These are phyloP conservation scores for Flexamia atlantica DNA, from an alignment of 2,888 invertebrate genomes.

Conservation along the genomic window DNA sequence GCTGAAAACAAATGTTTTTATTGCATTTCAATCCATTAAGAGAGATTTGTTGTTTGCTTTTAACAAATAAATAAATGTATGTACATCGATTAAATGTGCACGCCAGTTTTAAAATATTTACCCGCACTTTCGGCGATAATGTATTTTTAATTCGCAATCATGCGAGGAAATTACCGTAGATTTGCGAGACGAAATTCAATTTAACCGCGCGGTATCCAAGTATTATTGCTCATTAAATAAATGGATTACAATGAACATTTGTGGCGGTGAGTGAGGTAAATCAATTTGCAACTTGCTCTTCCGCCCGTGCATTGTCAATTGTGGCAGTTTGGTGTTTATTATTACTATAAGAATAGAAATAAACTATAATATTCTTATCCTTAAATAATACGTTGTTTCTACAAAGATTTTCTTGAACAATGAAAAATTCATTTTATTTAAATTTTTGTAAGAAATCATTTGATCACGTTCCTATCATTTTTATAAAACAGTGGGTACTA, in stretches of 20 bases:
- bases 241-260: conserved; percentile 41
- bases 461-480: too few species aligned
- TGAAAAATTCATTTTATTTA: too few species aligned
- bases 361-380: too few species aligned
- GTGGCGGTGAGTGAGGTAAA: conserved; percentile 7
- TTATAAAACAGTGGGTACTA: too few species aligned
- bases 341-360: too few species aligned
- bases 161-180: conserved; percentile 29
- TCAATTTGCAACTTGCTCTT: neutral
- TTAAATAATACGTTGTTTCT: too few species aligned
- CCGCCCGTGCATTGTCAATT: too few species aligned
- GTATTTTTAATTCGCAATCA: conserved; percentile 50
- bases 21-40: conserved; percentile 53
- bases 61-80: conserved; percentile 55
- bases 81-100: conserved; percentile 18
- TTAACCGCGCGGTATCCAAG: conserved; percentile 38
- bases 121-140: conserved; percentile 11
- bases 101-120: conserved; percentile 26
- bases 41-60: conserved; percentile 54
- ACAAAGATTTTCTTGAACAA: too few species aligned
- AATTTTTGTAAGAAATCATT: too few species aligned
- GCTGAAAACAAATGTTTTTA: conserved; percentile 39
- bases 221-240: conserved; percentile 53
- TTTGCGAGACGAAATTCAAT: conserved; percentile 49
- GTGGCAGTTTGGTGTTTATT: too few species aligned